Base-by-base conservation (phyloP, 1,140 invertebrate genomes). In the Heliconius nattereri region DNA sequence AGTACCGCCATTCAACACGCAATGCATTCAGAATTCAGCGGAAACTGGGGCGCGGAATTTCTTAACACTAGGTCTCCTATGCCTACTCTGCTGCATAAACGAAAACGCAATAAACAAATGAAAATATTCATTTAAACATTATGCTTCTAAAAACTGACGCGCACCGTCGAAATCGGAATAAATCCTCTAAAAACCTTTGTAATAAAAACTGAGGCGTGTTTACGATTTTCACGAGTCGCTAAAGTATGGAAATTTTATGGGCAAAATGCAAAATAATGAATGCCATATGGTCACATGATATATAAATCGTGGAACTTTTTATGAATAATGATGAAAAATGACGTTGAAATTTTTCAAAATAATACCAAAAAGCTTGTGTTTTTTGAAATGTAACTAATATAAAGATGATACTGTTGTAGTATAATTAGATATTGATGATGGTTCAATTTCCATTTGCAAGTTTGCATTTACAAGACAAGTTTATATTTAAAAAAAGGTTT, bases 191-290 rank as follows among this genome's bases (percentile, higher is more conserved):
- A 29, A 66, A 26, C 9, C 60, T 66, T 66, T 29, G 60, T 66
- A 66, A 66, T 66, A 66, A 66, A 57, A 66, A 66, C 9, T 66
- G 20, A 66, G 23, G 9, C 60, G 60, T 66, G 60, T 66, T 66
- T 66, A 66, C 60, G 60, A 66, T 66, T 66, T 66, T 66, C 60
- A 66, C 60, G 60, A 66, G 60, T 66, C 26, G 60, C 60, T 16
- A 26, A 66, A 66, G 26, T 66, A 66, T 66, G 60, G 60, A 66
- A 66, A 66, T 66, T 66, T 66, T 66, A 66, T 66, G 60, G 60
- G 60, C 3, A 66, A 26, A 66, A 66, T 66, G 60, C 60, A 66
- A 26, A 66, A 66, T 66, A 66, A 66, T 66, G 60, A 16, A 66
- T 66, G 60, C 60, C 60, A 66, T 29, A 66, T 66, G 60, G 60